Percentiles rank a stretch among this genome's conserved stretches.
Conservation (phyloP, 2,888 invertebrate genomes). For the Dolichomitus sp. region DNA sequence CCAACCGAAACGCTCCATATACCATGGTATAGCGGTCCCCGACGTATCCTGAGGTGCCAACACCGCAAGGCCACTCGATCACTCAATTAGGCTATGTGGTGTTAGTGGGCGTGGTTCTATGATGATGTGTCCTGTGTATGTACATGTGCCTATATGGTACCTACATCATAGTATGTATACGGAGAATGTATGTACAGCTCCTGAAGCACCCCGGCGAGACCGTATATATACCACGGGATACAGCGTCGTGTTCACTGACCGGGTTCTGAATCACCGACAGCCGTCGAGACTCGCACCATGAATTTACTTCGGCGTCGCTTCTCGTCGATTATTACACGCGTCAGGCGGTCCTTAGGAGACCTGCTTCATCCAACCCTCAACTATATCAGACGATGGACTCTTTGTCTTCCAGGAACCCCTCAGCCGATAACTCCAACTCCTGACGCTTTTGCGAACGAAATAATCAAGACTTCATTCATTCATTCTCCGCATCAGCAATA, state of each 20-base stretch:
- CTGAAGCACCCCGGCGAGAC: conserved; percentile 41
- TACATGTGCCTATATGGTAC: conserved; percentile 46
- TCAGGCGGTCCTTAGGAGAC: conserved; percentile 61
- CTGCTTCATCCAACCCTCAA: conserved; percentile 41
- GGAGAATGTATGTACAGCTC: conserved; percentile 34
- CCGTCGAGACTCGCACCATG: conserved; percentile 77
- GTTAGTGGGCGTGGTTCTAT: conserved; percentile 82
- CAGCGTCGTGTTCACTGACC: conserved; percentile 48
- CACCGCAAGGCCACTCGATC: conserved; percentile 82
- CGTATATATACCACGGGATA: conserved; percentile 20
- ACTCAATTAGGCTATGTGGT: conserved; percentile 82
- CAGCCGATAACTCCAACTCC: conserved; percentile 25
- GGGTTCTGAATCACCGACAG: conserved; percentile 78
- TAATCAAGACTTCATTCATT: conserved; percentile 55
- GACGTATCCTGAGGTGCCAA: conserved; percentile 77
- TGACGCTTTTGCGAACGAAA: conserved; percentile 41
- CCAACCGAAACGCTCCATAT: neutral
- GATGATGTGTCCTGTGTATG: conserved; percentile 67
- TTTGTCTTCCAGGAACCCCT: conserved; percentile 42
- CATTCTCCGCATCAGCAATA: conserved; percentile 10
- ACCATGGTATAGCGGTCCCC: conserved; percentile 67
- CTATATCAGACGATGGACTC: conserved; percentile 25
- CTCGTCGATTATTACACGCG: conserved; percentile 77
- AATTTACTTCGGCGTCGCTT: conserved; percentile 76
- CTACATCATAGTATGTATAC: conserved; percentile 29